Base-by-base conservation (phyloP, 2,113 vertebrate genomes). In the Callocephalon fimbriatum region DNA sequence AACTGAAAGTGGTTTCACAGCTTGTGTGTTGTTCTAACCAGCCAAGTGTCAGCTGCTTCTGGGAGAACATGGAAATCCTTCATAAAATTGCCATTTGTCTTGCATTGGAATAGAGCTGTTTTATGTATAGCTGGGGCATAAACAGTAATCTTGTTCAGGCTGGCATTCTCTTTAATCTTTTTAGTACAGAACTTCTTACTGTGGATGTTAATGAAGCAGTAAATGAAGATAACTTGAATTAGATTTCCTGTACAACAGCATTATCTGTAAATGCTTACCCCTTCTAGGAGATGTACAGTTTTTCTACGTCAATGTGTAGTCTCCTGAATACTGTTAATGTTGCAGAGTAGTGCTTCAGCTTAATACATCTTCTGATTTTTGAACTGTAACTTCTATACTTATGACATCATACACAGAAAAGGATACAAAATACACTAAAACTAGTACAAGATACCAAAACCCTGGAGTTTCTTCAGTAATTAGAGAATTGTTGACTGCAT, bases 331-430 rank as follows among this genome's bases (percentile, higher is more conserved):
- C 13, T 48, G 27, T 32, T 75, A 47, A 1, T 29, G 8, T 74
- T 73, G 21, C 35, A 22, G 44, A 3, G 1, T 45, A 20, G 61
- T 51, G 23, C 37, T 79, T 90, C 58, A 44, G n/a, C 58, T 65
- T 88, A 7, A 1, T 70, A 18, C 10, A 38, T n/a, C 22, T 29
- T 71, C 42, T 75, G 35, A 15, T 45, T 77, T 47, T 90, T 85
- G 32, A 78, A 15, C n/a, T 5, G 3, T 79, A 42, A 23, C 19
- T 82, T 88, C 26, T 61, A 7, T 32, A 10, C 44, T 78, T 68
- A 23, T 0, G 0, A 29, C 6, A 3, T 20, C 4, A 1, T 58
- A 38, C 18, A 25, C 15, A 56, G 31, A 47, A 71, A 16, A 25
- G 16, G 9, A 20, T 80, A 13, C 1, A 8, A 86, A 77, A 48